Evolutionary conservation across 2,113 vertebrate species (phyloP).

Genomic region (Terrapene triunguis): DNA sequence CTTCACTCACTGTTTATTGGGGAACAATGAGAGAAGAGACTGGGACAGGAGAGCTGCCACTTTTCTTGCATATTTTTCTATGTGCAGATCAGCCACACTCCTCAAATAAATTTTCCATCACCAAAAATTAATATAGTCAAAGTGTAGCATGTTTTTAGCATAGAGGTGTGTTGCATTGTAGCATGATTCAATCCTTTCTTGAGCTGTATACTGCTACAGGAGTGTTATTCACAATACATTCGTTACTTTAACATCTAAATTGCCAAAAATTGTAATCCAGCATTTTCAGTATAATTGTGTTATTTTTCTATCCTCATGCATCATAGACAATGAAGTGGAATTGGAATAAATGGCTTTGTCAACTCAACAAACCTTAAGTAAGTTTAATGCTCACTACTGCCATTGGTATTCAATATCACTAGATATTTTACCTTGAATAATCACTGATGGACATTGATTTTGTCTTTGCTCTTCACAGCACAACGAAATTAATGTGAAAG

Average conservation of each 20-base stretch:
- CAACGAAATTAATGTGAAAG: constrained; percentile 89
- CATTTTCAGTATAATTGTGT: constrained; percentile 57
- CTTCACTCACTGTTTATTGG: neutral
- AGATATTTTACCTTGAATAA: constrained; percentile 87
- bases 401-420: constrained; percentile 83
- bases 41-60: neutral
- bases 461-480: constrained; percentile 87
- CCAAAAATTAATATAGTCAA: neutral
- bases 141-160: neutral
- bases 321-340: constrained; percentile 65
- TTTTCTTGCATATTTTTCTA: neutral
- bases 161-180: constrained; percentile 21
- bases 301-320: constrained; percentile 29
- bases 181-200: neutral
- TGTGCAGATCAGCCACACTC: neutral
- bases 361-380: constrained; percentile 80
- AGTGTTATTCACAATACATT: neutral
- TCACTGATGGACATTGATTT: constrained; percentile 89
- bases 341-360: constrained; percentile 77
- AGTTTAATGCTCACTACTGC: constrained; percentile 76
- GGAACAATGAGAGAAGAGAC: neutral
- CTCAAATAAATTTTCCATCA: neutral
- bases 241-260: neutral
- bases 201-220: neutral
- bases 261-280: constrained; percentile 39